phyloP scores from a whole-genome alignment of 1,140 invertebrate species.

The Tetragnatha versicolor region DNA sequence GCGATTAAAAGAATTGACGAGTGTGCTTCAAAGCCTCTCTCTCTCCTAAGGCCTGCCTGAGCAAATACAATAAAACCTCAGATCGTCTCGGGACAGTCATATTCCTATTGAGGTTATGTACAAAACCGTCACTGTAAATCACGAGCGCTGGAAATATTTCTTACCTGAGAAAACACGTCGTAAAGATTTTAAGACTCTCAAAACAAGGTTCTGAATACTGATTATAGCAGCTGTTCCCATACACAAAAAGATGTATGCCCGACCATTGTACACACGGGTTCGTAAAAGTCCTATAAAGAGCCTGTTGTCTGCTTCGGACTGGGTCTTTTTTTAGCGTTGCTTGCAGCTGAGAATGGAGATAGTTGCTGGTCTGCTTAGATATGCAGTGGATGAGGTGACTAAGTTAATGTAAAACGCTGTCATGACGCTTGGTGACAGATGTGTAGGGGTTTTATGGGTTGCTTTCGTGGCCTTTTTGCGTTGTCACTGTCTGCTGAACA shows the following conservation, averaged over 20 bases:
- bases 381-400: too few relatives aligned
- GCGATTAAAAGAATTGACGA: too few relatives aligned
- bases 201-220: conserved; percentile 16
- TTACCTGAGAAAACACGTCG: conserved; percentile 22
- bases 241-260: background rate
- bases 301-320: background rate
- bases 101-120: conserved; percentile 12
- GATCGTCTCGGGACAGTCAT: background rate
- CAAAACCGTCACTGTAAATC: conserved; percentile 17
- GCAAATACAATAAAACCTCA: conserved; percentile 12
- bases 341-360: too few relatives aligned
- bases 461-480: too few relatives aligned
- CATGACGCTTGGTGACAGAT: too few relatives aligned
- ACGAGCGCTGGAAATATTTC: background rate
- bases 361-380: too few relatives aligned
- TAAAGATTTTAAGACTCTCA: conserved; percentile 21
- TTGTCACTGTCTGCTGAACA: too few relatives aligned
- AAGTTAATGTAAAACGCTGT: too few relatives aligned
- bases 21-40: too few relatives aligned
- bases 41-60: background rate
- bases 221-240: conserved; percentile 8
- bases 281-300: background rate
- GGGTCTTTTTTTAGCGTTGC: too few relatives aligned
- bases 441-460: too few relatives aligned
- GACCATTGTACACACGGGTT: background rate